Evolutionary conservation across 2,113 vertebrate genomes (phyloP).

Genomic region (Mesocricetus auratus): DNA sequence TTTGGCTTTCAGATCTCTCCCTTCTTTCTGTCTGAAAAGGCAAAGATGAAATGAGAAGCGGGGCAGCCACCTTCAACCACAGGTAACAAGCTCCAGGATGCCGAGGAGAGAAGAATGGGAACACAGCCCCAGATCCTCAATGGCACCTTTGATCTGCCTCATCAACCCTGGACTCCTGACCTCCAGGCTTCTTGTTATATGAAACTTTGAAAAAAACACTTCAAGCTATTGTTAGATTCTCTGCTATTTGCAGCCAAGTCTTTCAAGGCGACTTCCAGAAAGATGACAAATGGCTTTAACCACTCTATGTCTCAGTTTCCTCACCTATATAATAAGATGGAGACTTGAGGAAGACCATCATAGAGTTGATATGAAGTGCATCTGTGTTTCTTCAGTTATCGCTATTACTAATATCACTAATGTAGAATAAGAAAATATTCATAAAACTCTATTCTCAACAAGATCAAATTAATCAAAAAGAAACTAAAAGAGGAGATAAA

Average conservation of each 20-base stretch:
- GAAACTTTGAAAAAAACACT: neutral
- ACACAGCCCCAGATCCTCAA: neutral
- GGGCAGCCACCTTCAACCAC: neutral
- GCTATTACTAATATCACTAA: neutral
- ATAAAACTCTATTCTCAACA: neutral
- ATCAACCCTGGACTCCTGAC: neutral
- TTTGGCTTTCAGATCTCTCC: neutral
- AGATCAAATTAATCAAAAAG: conserved; percentile 8
- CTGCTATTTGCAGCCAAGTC: neutral
- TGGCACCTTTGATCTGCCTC: neutral
- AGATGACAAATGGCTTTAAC: conserved; percentile 22
- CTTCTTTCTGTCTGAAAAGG: conserved; percentile 19
- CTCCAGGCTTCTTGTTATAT: neutral
- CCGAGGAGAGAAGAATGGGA: neutral
- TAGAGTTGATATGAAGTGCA: neutral
- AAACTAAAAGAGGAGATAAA: neutral
- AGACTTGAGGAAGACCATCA: conserved; percentile 2
- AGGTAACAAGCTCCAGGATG: neutral
- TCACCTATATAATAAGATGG: conserved; percentile 13
- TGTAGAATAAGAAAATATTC: neutral
- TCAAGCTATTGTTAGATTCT: conserved; percentile 15
- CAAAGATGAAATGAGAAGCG: conserved; percentile 15
- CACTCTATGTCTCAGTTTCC: neutral
- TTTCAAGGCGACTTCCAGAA: conserved; percentile 29
- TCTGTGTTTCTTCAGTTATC: neutral